phyloP scores from a whole-genome alignment of 2,113 vertebrate species.

The Salvelinus namaycush region DNA sequence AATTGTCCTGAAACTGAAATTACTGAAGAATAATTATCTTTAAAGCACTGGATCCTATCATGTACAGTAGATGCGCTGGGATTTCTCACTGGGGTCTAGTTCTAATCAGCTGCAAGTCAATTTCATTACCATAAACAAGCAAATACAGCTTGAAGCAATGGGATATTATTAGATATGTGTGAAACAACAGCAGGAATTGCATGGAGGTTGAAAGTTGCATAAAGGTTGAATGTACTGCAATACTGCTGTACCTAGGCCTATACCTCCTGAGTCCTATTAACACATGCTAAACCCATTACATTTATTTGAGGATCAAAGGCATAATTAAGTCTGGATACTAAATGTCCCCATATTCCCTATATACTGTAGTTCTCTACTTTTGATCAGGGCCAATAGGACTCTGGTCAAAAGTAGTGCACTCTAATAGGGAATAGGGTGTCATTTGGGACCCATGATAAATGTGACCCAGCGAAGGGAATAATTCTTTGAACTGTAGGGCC shows the following conservation, averaged over 20 bases:
- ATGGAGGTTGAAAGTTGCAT: background rate
- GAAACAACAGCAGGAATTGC: background rate
- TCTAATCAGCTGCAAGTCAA: background rate
- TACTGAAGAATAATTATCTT: background rate
- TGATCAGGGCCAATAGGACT: no score
- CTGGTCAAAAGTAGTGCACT: no score
- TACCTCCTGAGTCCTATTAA: background rate
- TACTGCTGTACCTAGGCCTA: no score
- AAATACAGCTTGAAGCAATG: background rate
- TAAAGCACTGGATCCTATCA: background rate
- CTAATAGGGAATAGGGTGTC: no score
- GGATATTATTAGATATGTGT: background rate
- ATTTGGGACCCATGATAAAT: no score
- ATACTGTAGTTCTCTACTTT: no score
- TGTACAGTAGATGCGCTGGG: background rate
- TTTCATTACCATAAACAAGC: background rate
- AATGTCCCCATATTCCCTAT: no score
- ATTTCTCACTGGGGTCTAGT: background rate
- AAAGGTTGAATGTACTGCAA: background rate
- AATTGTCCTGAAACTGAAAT: background rate
- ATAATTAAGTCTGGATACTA: no score
- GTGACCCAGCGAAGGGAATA: constrained; percentile 9
- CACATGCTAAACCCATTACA: background rate
- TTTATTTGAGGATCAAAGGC: background rate
- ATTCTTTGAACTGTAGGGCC: constrained; percentile 45